Conservation (phyloP, 2,797 vertebrate genomes). For the Rhinogobio ventralis region DNA sequence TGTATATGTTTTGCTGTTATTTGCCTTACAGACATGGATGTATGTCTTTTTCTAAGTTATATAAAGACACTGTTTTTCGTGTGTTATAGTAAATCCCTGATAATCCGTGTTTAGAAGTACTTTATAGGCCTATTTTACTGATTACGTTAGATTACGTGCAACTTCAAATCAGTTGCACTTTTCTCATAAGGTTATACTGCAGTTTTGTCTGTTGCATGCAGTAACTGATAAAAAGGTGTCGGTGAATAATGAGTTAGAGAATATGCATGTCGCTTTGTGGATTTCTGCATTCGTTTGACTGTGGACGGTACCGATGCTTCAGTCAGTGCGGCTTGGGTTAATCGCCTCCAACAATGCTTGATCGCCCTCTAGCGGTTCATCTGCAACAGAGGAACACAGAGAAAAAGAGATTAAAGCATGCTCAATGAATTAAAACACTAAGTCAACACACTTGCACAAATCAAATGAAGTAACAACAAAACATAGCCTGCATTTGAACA, state of each 20-base stretch:
- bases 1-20: background rate
- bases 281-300: background rate
- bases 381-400: background rate
- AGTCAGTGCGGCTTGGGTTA: background rate
- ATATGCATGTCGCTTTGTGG: background rate
- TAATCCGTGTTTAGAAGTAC: background rate
- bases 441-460: background rate
- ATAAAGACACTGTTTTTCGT: background rate
- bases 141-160: background rate
- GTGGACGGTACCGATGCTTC: background rate
- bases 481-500: background rate
- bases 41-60: background rate
- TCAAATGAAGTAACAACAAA: background rate
- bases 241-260: background rate
- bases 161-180: background rate
- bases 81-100: background rate
- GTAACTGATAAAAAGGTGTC: background rate
- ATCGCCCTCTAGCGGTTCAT: constrained; percentile 69
- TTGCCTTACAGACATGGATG: background rate
- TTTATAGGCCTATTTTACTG: background rate
- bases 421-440: background rate
- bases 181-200: background rate
- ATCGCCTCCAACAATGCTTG: constrained; percentile 53
- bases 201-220: background rate
- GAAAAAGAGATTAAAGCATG: background rate